phyloP scores from a whole-genome alignment of 2,113 vertebrate species.

The Glaucomys volans region DNA sequence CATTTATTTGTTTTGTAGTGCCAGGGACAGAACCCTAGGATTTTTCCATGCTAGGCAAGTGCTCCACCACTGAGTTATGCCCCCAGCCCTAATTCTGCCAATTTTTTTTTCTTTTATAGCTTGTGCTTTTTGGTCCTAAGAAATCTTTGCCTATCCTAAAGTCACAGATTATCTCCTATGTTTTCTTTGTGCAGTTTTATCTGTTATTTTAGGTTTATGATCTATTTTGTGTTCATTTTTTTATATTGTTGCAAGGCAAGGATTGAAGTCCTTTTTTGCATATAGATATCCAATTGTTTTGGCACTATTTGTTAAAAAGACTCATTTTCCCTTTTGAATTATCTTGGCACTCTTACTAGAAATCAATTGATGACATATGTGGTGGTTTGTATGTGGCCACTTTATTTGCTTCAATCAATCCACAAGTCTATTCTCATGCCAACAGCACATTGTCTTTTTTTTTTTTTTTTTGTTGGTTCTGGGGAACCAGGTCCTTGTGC shows the following conservation, averaged over 20 bases:
- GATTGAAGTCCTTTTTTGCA: too few relatives aligned
- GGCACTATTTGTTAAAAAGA: slow-evolving; percentile 2
- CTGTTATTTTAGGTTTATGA: neutral
- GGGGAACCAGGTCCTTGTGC: neutral
- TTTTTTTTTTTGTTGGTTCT: neutral
- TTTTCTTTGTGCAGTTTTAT: neutral
- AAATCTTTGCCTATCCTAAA: neutral
- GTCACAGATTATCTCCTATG: neutral
- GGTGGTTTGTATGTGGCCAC: neutral
- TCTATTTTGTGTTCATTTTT: slow-evolving; percentile 10
- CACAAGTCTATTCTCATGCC: neutral
- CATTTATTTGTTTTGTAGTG: neutral
- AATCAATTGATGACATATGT: neutral
- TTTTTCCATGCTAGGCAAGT: neutral
- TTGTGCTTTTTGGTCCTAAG: neutral
- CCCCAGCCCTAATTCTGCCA: neutral
- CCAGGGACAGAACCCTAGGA: neutral
- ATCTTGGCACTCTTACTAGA: slow-evolving; percentile 14
- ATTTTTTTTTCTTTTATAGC: neutral
- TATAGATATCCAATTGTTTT: too few relatives aligned
- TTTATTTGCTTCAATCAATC: neutral
- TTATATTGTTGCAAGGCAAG: neutral
- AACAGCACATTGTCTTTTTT: neutral
- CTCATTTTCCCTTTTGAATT: neutral
- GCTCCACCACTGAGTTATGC: neutral